Conservation (phyloP, 2,797 vertebrate species). For the Notolepis coatsorum region DNA sequence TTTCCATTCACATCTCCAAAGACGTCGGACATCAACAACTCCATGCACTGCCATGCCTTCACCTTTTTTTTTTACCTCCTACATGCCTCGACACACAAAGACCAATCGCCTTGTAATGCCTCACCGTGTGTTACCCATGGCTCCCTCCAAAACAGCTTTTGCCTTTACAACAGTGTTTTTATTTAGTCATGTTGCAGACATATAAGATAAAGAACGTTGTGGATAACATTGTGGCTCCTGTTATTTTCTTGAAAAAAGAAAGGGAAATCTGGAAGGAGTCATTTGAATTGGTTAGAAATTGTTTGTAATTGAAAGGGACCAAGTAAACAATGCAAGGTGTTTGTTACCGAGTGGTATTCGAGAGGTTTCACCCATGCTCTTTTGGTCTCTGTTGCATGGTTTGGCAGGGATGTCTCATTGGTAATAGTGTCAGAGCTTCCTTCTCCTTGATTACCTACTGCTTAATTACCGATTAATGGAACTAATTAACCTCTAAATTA, state of each 20-base stretch:
- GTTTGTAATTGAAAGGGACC: background rate
- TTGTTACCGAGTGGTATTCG: background rate
- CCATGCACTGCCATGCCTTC: constrained; percentile 30
- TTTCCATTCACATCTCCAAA: background rate
- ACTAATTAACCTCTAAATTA: no score
- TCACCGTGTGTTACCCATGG: constrained; percentile 27
- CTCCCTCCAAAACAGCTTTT: constrained; percentile 46
- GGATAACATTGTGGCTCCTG: constrained; percentile 38
- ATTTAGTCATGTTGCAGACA: constrained; percentile 58
- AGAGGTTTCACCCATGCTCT: no score
- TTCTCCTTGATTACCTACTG: no score
- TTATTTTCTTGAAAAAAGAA: constrained; percentile 6
- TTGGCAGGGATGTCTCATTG: no score
- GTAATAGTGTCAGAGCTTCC: no score
- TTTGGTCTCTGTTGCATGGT: no score
- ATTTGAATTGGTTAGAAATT: background rate
- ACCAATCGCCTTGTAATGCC: constrained; percentile 41
- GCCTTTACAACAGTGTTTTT: constrained; percentile 64
- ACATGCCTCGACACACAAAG: constrained; percentile 12
- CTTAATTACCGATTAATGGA: no score
- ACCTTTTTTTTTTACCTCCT: constrained; percentile 21
- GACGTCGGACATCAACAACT: constrained; percentile 11
- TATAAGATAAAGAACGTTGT: constrained; percentile 75
- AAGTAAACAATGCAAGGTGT: background rate
- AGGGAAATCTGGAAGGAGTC: background rate